phyloP scores from a whole-genome alignment of 1,140 invertebrate genomes.

The Drusus annulatus region DNA sequence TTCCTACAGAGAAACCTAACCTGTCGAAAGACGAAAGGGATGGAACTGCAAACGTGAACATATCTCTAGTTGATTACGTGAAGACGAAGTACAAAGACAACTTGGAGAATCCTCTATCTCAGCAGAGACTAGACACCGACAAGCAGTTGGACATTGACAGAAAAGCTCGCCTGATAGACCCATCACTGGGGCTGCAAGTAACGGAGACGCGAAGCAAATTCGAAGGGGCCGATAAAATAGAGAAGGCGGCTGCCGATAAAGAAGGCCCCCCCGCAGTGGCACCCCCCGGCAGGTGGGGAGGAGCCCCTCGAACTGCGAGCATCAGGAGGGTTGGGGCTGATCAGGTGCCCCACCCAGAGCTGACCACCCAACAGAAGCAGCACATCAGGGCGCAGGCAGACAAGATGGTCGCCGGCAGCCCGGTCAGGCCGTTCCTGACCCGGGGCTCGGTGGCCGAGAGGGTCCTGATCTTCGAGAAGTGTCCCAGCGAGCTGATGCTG shows the following conservation, averaged over 20 bases:
- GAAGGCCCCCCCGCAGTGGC: conserved; percentile 30
- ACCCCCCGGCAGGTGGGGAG: conserved; percentile 61
- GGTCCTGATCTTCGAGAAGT: conserved; percentile 92
- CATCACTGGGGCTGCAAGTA: conserved; percentile 67
- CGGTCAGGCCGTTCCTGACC: conserved; percentile 89
- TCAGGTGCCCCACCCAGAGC: conserved; percentile 78
- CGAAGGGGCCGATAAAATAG: conserved; percentile 57
- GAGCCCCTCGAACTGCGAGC: conserved; percentile 64
- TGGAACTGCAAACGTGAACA: conserved; percentile 62
- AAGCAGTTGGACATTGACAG: conserved; percentile 68
- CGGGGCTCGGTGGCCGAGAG: conserved; percentile 92
- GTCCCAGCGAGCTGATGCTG: conserved; percentile 84
- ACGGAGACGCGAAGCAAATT: conserved; percentile 68
- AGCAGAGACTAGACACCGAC: conserved; percentile 73
- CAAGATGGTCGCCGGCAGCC: conserved; percentile 68
- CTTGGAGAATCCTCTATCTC: conserved; percentile 69
- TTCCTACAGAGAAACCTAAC: conserved; percentile 59
- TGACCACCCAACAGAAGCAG: conserved; percentile 77
- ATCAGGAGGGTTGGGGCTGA: conserved; percentile 63
- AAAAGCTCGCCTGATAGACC: conserved; percentile 64
- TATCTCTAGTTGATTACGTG: conserved; percentile 77
- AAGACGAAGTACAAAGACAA: conserved; percentile 77
- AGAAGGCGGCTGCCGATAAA: background rate
- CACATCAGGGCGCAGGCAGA: conserved; percentile 71
- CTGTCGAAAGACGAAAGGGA: conserved; percentile 58